phyloP scores from a whole-genome alignment of 2,888 invertebrate species.

The Elmis aenea region DNA sequence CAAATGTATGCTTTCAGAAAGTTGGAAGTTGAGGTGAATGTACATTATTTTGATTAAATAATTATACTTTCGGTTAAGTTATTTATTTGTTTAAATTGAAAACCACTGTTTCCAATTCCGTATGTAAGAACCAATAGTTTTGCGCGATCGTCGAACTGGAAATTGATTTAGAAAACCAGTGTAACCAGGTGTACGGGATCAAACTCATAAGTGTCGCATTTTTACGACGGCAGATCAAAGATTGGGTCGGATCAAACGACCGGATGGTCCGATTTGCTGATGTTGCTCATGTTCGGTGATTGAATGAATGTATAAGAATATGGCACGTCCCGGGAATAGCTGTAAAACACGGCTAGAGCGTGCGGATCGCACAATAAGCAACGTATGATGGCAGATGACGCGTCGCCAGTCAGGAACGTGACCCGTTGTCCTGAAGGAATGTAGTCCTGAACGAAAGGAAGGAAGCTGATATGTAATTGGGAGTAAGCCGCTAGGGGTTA shows the following conservation, averaged over 20 bases:
- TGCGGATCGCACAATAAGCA: constrained; percentile 14
- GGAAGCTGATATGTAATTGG: constrained; percentile 29
- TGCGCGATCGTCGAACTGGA: too few relatives aligned
- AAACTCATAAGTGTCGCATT: too few relatives aligned
- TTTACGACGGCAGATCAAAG: not conserved
- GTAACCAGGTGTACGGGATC: too few relatives aligned
- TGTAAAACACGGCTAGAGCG: constrained; percentile 14
- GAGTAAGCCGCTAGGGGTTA: constrained; percentile 26
- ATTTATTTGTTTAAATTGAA: too few relatives aligned
- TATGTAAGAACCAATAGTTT: too few relatives aligned
- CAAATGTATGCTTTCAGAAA: too few relatives aligned
- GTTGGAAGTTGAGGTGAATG: too few relatives aligned
- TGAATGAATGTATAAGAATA: constrained; percentile 23
- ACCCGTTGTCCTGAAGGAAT: constrained; percentile 10
- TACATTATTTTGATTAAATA: too few relatives aligned
- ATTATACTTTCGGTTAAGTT: too few relatives aligned
- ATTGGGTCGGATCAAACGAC: constrained; percentile 7
- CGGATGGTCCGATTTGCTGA: constrained; percentile 18
- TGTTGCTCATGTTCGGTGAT: constrained; percentile 17
- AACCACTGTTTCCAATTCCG: too few relatives aligned
- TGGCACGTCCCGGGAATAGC: constrained; percentile 18
- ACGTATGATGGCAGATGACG: constrained; percentile 14
- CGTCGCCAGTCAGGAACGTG: constrained; percentile 14
- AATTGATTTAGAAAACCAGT: too few relatives aligned
- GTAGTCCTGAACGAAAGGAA: constrained; percentile 13